Base-by-base conservation (phyloP, 2,797 vertebrate genomes). In the Pangasius mekongensis region DNA sequence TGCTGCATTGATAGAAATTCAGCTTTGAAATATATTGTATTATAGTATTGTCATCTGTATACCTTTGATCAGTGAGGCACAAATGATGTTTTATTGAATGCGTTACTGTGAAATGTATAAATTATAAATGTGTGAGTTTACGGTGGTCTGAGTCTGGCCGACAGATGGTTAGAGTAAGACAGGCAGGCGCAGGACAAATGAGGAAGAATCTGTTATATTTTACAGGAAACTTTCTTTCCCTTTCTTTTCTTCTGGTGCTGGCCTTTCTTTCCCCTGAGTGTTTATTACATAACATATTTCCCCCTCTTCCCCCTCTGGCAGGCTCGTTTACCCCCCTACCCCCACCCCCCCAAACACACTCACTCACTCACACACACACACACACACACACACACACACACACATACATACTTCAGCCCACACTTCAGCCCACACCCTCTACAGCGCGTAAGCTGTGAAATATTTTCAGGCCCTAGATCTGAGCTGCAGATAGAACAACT, bases 211-310 rank as follows among this genome's bases (percentile, higher is more conserved):
- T 71, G 66, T 60, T 54, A 74, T 87, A 76, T 36, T 83, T 89
- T 74, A 90, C 71, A 89, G 85, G 85, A 89, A 90, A 90, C 64
- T 86, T 89, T 87, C 62, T 89, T 89, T 89, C 18, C 58, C 54
- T 84, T 16, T 58, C 83, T 90, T 82, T 86, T 92, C 88, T 69
- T 54, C 92, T 93, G 91, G 91, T 90, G 91, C 89, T 93, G 86
- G 36, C 81, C 89, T 87, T 76, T 77, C 89, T 89, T 89, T 89
- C 90, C 89, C 91, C 88, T 73, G 91, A 93, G 93, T 94, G 91
- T 88, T 92, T 80, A 92, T 96, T 96, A 95, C 94, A 95, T 96
- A 96, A 96, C 92, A 89, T 91, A 92, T 95, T 94, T 96, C 94
- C 43, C 84, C 66, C 69, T 87, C 89, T 67, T 56, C 36, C 80